These are phyloP conservation scores for Sphinx pinastri DNA, from an alignment of 2,888 invertebrate species.

Conservation along the genomic window DNA sequence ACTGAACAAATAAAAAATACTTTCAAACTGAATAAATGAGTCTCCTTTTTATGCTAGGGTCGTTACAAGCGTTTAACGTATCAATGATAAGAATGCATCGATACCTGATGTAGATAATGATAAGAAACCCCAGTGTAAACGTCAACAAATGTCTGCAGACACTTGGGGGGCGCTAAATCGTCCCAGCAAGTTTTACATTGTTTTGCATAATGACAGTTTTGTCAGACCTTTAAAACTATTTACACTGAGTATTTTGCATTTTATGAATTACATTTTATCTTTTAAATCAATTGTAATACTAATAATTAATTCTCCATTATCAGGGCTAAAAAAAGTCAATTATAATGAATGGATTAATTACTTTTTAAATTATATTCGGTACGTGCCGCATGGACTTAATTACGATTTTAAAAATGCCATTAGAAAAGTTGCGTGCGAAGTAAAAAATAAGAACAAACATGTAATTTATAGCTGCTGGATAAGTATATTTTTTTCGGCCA, in stretches of 20 bases:
- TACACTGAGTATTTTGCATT: not conserved
- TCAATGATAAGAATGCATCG: constrained; percentile 64
- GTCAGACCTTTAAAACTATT: constrained; percentile 27
- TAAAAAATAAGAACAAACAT: not conserved
- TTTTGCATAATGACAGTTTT: constrained; percentile 66
- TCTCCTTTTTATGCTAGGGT: constrained; percentile 45
- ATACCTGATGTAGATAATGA: constrained; percentile 63
- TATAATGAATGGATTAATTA: constrained; percentile 16
- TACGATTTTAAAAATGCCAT: constrained; percentile 7
- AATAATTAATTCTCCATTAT: not conserved
- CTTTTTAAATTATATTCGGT: not conserved
- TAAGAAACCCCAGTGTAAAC: constrained; percentile 61
- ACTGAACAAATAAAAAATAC: constrained; percentile 22
- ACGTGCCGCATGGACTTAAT: constrained; percentile 14
- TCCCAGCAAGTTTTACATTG: constrained; percentile 67
- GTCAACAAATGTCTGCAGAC: constrained; percentile 64
- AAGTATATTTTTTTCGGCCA: no score
- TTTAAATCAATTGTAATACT: not conserved
- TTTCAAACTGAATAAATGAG: constrained; percentile 28
- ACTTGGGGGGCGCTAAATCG: constrained; percentile 77
- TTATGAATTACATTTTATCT: not conserved
- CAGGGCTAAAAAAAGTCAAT: not conserved
- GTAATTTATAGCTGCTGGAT: not conserved
- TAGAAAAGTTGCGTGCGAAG: constrained; percentile 12
- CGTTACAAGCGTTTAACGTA: constrained; percentile 50